Evolutionary conservation across 2,113 vertebrate genomes (phyloP).

Genomic region (Heteronetta atricapilla): DNA sequence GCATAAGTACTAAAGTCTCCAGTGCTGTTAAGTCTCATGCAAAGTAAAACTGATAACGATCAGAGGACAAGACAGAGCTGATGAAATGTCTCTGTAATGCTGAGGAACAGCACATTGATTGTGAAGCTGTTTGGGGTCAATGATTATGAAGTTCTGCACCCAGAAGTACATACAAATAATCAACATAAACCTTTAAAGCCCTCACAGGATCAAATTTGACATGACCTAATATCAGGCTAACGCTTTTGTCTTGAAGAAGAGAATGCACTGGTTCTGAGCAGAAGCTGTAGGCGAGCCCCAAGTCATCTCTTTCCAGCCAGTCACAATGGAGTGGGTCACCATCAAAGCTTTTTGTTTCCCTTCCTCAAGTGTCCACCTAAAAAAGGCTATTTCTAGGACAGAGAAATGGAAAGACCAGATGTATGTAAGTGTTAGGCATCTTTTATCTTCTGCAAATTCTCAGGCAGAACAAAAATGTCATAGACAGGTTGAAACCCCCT

Average conservation of each 20-base stretch:
- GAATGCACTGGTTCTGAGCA: not conserved
- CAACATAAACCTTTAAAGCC: slow-evolving; percentile 17
- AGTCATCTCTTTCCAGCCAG: not conserved
- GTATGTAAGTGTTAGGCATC: not conserved
- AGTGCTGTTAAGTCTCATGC: not conserved
- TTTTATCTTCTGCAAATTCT: not conserved
- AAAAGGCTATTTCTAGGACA: not conserved
- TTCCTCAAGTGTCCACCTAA: not conserved
- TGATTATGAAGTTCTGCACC: not conserved
- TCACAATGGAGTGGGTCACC: fast-evolving
- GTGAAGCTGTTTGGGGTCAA: not conserved
- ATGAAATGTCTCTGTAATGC: not conserved
- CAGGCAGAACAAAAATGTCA: not conserved
- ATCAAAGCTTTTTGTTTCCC: not conserved
- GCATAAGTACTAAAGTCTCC: not conserved
- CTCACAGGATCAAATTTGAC: not conserved
- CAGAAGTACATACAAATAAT: not conserved
- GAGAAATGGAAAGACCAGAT: not conserved
- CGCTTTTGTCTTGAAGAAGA: not conserved
- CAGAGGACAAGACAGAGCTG: not conserved
- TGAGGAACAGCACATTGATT: not conserved
- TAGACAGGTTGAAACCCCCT: fast-evolving
- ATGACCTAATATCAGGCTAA: not conserved
- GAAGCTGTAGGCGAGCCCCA: not conserved
- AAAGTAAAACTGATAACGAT: not conserved